Evolutionary conservation across 2,113 vertebrate species (phyloP), one percentile per base, ranked within the genome.

Genomic region (Prochilodus magdalenae): DNA sequence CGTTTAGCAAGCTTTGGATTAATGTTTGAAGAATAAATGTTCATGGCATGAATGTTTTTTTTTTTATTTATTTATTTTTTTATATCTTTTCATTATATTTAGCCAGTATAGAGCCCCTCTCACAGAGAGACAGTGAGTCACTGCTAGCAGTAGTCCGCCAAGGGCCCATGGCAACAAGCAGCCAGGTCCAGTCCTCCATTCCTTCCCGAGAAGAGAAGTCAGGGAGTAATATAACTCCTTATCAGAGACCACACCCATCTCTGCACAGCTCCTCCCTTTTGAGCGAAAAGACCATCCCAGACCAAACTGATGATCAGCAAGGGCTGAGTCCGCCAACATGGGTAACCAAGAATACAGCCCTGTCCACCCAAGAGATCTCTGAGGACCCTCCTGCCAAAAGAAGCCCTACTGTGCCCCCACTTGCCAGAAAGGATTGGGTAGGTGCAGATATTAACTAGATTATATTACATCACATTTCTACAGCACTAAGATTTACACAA

Each of bases 131-230:
- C 79, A 83, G 75, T 30, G 62, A 47, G 13, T 78, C 83, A 5
- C 62, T 79, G 71, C 66, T 87, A 5, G 65, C 59, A n/a, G 22
- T 22, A 36, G 53, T 26, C 15, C 30, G 44, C 22, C 27, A 36
- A 27, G 36, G 83, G 57, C 65, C 81, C 63, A 29, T 80, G 63
- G 81, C 78, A 80, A 73, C 81, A 66, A 83, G 73, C 81, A 77
- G 73, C 55, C 85, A 86, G 70, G n/a, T 49, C n/a, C 60, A 60
- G 30, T 26, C 24, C 29, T 71, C 53, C n/a, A 77, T 18, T 66
- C 59, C n/a, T 27, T 40, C 33, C 71, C 63, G 66, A 60, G 74
- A 5, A 22, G 49, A 65, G 65, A 53, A 14, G 53, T 83, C 80
- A 10, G 16, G 5, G 16, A 30, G 70, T 3, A 65, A 26, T 16